These are phyloP conservation scores for Sphaerophoria rueppellii DNA, from an alignment of 2,888 invertebrate genomes.

Conservation along the genomic window DNA sequence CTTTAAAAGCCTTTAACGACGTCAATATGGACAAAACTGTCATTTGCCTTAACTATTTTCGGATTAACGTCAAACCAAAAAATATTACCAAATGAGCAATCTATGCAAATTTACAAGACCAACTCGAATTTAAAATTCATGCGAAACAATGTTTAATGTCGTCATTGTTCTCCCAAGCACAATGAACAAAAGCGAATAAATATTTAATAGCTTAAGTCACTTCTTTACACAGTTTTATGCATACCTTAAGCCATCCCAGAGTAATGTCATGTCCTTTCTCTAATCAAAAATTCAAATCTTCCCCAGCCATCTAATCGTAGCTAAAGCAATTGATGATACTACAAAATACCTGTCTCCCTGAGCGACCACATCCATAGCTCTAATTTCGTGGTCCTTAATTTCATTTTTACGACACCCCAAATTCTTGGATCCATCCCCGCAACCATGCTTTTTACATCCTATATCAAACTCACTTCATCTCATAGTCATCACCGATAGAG, in stretches of 20 bases:
- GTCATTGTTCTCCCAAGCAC: slow-evolving; percentile 7
- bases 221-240: neutral
- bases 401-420: slow-evolving; percentile 71
- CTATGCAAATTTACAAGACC: slow-evolving; percentile 1
- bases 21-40: too few species aligned
- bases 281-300: slow-evolving; percentile 72
- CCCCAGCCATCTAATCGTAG: slow-evolving; percentile 1
- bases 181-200: slow-evolving; percentile 32
- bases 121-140: neutral
- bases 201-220: slow-evolving; percentile 53
- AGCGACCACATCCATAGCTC: slow-evolving; percentile 61
- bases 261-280: slow-evolving; percentile 37
- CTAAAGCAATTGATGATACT: slow-evolving; percentile 41
- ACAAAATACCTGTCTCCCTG: slow-evolving; percentile 34
- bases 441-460: neutral
- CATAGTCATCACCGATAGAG: slow-evolving; percentile 27
- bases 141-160: neutral
- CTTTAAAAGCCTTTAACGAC: too few species aligned
- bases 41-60: neutral
- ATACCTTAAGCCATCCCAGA: neutral
- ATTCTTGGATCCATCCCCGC: neutral
- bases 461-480: slow-evolving; percentile 8
- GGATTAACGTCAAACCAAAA: neutral
- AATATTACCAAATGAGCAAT: neutral
- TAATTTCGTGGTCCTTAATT: slow-evolving; percentile 72